These are phyloP conservation scores for Asteroscopus sphinx DNA, from an alignment of 2,888 invertebrate species.

Conservation along the genomic window DNA sequence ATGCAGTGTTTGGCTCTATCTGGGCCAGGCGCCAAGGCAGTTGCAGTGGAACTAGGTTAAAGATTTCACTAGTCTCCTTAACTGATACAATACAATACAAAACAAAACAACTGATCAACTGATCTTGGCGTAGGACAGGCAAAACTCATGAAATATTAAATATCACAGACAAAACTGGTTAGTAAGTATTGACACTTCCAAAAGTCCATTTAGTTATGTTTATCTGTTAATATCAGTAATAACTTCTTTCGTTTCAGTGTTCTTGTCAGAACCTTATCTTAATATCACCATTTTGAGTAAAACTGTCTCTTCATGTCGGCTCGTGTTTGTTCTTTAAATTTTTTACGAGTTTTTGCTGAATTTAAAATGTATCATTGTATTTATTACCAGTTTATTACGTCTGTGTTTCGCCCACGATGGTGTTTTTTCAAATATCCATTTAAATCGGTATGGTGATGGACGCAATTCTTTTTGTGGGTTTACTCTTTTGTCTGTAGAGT, in stretches of 20 bases:
- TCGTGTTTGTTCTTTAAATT: conserved; percentile 50
- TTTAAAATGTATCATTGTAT: conserved; percentile 46
- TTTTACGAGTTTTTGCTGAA: conserved; percentile 51
- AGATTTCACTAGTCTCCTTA: no score
- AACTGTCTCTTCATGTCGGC: conserved; percentile 44
- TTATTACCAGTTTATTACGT: conserved; percentile 44
- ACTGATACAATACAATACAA: no score
- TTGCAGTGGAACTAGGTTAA: no score
- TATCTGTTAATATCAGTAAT: conserved; percentile 3
- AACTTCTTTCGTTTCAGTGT: conserved; percentile 22
- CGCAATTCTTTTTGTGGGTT: background rate
- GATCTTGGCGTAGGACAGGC: no score
- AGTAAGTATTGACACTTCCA: no score
- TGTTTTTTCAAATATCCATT: conserved; percentile 10
- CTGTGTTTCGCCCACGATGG: conserved; percentile 12
- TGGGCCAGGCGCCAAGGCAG: no score
- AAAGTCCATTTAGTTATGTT: background rate
- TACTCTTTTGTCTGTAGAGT: background rate
- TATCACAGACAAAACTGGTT: no score
- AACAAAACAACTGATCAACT: no score
- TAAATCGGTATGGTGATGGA: background rate
- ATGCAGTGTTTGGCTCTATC: no score
- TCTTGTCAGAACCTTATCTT: conserved; percentile 40
- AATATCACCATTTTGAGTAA: conserved; percentile 40
- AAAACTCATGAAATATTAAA: no score